These are phyloP conservation scores for Dendrocincla fuliginosa DNA, from an alignment of 2,797 vertebrate genomes.

Conservation along the genomic window DNA sequence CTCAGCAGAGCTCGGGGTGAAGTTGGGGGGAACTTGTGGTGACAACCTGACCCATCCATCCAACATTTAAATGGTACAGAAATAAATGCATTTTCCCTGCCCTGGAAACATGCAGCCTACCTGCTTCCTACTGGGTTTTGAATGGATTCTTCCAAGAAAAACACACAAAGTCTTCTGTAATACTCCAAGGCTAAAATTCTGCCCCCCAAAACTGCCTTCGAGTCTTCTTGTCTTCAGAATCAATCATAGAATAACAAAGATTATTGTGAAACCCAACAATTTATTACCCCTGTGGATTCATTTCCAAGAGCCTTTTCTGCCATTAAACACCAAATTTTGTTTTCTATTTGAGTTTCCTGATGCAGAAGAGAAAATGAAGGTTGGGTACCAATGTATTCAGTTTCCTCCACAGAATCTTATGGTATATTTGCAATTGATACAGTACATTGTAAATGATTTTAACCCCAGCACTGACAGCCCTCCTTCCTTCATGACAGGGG, in stretches of 20 bases:
- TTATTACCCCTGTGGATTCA: slow-evolving; percentile 27
- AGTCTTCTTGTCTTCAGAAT: neutral
- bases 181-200: neutral
- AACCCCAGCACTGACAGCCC: neutral
- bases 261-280: slow-evolving; percentile 50
- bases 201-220: neutral
- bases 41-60: neutral
- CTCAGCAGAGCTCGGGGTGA: neutral
- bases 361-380: neutral
- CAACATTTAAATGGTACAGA: neutral
- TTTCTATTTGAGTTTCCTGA: slow-evolving; percentile 1
- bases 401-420: neutral
- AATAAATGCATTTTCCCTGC: neutral
- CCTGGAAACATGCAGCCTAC: neutral
- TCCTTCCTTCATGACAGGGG: neutral
- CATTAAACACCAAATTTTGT: neutral
- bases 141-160: slow-evolving; percentile 1
- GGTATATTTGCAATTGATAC: neutral
- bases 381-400: neutral
- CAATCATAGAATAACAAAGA: slow-evolving; percentile 10
- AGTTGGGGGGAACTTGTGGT: neutral
- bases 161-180: slow-evolving; percentile 2
- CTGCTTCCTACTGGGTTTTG: slow-evolving; percentile 1
- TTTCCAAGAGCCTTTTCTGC: neutral
- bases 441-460: neutral